Base-by-base conservation (phyloP, 2,888 invertebrate genomes). In the Morpho achilles region DNA sequence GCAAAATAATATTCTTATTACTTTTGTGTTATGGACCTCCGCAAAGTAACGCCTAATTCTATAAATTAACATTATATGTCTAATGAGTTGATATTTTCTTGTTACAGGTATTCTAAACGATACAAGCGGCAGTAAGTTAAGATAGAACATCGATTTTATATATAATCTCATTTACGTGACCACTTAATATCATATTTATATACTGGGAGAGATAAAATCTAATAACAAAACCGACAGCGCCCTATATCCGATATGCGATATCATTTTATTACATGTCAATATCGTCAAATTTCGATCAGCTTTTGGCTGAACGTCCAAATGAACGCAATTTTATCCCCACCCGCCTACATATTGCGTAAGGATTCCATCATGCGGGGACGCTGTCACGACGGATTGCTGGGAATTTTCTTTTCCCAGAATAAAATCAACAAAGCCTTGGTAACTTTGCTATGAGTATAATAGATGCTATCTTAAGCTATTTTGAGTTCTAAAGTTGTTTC, bases 261-360 rank as follows among this genome's bases (percentile, higher is more conserved):
- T 43, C 42, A 47, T 58, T 57, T 56, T 51, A 23, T 53, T 45
- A 50, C 49, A 42, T 55, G 59, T 59, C 53, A 50, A 50, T 59
- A 59, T 58, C 53, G 45, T 60, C 56, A 56, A 53, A 62, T 67
- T 65, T 65, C 66, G 62, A 63, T 65, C 62, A 61, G 61, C 46
- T 60, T 58, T 50, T 58, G 54, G n/a, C 43, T 58, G 56, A 58
- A 63, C 58, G 67, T 62, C 59, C 64, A 64, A 64, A 60, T 62
- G 65, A 62, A 65, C 63, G 61, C 60, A 60, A 62, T 62, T 60
- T 67, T 59, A 62, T 62, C 59, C 46, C 46, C 58, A 62, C 59
- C 59, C 52, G 52, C 10, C 10, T 57, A 51, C 55, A 53, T 62
- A 62, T 58, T 59, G 55, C 58, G 58, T 44, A 8, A 45, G 32